Evolutionary conservation across 2,888 invertebrate species (phyloP).

Genomic region (Leptogaster cylindrica): DNA sequence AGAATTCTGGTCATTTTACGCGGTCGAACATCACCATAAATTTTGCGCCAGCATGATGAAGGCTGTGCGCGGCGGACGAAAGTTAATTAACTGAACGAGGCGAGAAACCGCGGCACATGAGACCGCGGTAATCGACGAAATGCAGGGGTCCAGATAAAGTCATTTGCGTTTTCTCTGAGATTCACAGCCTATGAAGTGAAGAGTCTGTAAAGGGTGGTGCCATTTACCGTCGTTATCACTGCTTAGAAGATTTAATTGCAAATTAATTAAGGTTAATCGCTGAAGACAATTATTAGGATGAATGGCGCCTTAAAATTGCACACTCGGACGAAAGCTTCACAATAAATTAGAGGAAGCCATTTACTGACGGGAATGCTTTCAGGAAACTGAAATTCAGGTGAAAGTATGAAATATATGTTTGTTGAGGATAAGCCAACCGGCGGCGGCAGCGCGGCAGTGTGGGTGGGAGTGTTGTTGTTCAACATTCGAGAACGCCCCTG

Average conservation of each 20-base stretch:
- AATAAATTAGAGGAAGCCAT: neutral
- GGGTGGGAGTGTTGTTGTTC: too few species aligned
- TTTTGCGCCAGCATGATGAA: neutral
- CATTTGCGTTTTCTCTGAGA: neutral
- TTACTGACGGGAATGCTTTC: too few species aligned
- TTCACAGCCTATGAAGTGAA: neutral
- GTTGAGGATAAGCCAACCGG: too few species aligned
- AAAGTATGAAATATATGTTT: too few species aligned
- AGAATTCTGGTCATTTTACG: neutral
- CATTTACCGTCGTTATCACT: neutral
- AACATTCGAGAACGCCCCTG: too few species aligned
- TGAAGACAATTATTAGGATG: neutral
- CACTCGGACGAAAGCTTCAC: neutral
- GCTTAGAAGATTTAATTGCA: neutral
- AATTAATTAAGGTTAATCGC: neutral
- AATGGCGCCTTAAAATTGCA: neutral
- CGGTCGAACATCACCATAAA: neutral
- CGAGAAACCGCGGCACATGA: neutral
- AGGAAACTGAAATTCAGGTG: too few species aligned
- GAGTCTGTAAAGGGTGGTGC: neutral
- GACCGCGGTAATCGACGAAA: too few species aligned
- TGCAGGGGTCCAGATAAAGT: neutral
- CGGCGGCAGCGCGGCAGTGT: too few species aligned
- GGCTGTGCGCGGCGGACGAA: neutral
- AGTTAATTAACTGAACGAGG: neutral